These are phyloP conservation scores for Agonopterix alstromeriana DNA, from an alignment of 2,888 invertebrate species.

Conservation along the genomic window DNA sequence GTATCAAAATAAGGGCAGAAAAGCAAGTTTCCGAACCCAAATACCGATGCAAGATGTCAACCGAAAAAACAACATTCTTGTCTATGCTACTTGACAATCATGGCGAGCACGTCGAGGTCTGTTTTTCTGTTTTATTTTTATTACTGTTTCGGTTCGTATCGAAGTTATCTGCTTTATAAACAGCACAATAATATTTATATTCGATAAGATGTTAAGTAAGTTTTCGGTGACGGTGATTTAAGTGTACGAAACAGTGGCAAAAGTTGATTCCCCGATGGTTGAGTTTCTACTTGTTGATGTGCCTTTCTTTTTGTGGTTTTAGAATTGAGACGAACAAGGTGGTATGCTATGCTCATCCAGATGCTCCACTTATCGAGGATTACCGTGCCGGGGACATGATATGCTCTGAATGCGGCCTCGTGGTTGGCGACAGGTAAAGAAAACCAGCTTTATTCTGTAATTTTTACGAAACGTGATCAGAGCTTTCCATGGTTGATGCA, in stretches of 20 bases:
- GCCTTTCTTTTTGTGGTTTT: slow-evolving; percentile 61
- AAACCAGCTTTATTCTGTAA: slow-evolving; percentile 24
- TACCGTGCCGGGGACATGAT: slow-evolving; percentile 99
- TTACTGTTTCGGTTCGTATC: slow-evolving; percentile 32
- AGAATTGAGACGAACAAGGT: slow-evolving; percentile 86
- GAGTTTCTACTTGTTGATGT: slow-evolving; percentile 52
- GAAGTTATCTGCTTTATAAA: slow-evolving; percentile 29
- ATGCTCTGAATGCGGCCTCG: slow-evolving; percentile 99
- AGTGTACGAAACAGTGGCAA: slow-evolving; percentile 17
- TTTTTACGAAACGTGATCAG: slow-evolving; percentile 37
- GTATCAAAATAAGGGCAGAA: no score
- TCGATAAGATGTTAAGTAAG: slow-evolving; percentile 33
- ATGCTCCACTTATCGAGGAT: slow-evolving; percentile 97
- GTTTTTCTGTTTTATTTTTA: slow-evolving; percentile 57
- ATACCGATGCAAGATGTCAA: no score
- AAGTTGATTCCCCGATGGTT: slow-evolving; percentile 26
- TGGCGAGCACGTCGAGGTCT: slow-evolving; percentile 83
- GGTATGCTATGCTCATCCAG: slow-evolving; percentile 96
- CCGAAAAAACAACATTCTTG: slow-evolving; percentile 14
- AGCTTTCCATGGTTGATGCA: slow-evolving; percentile 32
- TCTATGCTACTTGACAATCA: slow-evolving; percentile 65
- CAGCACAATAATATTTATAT: slow-evolving; percentile 32
- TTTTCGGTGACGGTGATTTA: slow-evolving; percentile 17
- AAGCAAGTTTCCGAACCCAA: no score
- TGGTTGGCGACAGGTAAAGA: slow-evolving; percentile 95